A percentile compares a stretch with the other conserved stretches of the same genome.
Evolutionary conservation across 53 echinoderm and acorn worm species (phyloP).

Genomic region (Zoroaster sp.): DNA sequence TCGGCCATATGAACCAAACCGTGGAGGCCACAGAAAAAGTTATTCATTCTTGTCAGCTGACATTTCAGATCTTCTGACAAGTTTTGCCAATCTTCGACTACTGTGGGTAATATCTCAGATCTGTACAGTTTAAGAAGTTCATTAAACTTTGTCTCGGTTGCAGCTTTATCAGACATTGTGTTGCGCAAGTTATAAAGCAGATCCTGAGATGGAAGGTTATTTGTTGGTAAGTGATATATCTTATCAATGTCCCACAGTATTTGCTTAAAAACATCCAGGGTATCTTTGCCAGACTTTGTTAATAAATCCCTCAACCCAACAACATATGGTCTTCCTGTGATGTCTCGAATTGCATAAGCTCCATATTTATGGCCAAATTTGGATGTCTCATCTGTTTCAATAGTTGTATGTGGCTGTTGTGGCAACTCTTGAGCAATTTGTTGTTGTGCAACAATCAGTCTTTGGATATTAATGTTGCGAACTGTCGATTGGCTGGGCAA

Average conservation of each 20-base stretch:
- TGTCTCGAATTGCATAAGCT: slow-evolving; percentile 38
- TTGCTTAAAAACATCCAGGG: slow-evolving; percentile 46
- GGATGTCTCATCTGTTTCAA: slow-evolving; percentile 58
- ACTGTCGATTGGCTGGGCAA: slow-evolving; percentile 38
- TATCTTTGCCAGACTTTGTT: slow-evolving; percentile 54
- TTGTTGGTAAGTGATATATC: too few species aligned
- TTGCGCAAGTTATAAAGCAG: too few species aligned
- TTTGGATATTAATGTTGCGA: slow-evolving; percentile 41
- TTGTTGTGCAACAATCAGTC: slow-evolving; percentile 30
- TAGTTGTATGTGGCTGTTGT: too few species aligned
- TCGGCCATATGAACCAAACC: slow-evolving; percentile 64
- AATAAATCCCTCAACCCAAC: slow-evolving; percentile 26
- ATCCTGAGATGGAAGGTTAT: too few species aligned
- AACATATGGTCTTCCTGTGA: slow-evolving; percentile 44
- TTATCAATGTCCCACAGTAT: too few species aligned
- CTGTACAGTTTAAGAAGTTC: too few species aligned
- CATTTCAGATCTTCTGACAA: slow-evolving; percentile 3
- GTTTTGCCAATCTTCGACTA: too few species aligned
- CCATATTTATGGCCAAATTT: slow-evolving; percentile 60
- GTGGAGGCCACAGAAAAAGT: slow-evolving; percentile 66
- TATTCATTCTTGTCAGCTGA: slow-evolving; percentile 49
- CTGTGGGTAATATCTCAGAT: too few species aligned
- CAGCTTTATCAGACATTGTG: too few species aligned
- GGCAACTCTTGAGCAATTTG: slow-evolving; percentile 52
- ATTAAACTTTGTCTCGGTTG: too few species aligned